Evolutionary conservation across 2,797 vertebrate genomes (phyloP).

Genomic region (Myripristis jacobus): DNA sequence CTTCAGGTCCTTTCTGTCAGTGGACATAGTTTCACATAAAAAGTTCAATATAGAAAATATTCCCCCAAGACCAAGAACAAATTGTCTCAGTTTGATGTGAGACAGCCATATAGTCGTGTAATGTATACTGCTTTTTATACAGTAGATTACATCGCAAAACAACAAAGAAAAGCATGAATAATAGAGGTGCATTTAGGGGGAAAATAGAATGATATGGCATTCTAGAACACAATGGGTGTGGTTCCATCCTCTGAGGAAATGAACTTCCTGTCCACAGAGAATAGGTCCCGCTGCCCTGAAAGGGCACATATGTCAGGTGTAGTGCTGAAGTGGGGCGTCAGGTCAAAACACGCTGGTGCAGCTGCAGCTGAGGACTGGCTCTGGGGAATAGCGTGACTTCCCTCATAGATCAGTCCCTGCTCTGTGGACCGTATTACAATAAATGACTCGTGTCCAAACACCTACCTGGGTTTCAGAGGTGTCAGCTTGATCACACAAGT

Average conservation of each 20-base stretch:
- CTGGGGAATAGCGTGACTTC: slow-evolving; percentile 53
- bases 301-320: slow-evolving; percentile 64
- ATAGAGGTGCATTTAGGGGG: slow-evolving; percentile 2
- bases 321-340: slow-evolving; percentile 28
- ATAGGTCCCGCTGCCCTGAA: slow-evolving; percentile 46
- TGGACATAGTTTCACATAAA: background rate
- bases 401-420: slow-evolving; percentile 38
- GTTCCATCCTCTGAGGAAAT: slow-evolving; percentile 67
- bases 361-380: slow-evolving; percentile 55
- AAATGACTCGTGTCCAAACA: slow-evolving; percentile 21
- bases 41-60: too few relatives aligned
- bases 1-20: background rate
- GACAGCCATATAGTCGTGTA: too few relatives aligned
- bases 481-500: background rate
- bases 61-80: too few relatives aligned
- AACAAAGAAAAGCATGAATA: slow-evolving; percentile 9
- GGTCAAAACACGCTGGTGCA: slow-evolving; percentile 62
- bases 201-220: slow-evolving; percentile 9
- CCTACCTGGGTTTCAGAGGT: slow-evolving; percentile 30
- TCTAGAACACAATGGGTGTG: slow-evolving; percentile 47
- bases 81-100: too few relatives aligned
- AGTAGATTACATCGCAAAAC: background rate
- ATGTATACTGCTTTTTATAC: too few relatives aligned
- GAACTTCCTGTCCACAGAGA: slow-evolving; percentile 64
- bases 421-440: slow-evolving; percentile 26